phyloP scores from a whole-genome alignment of 92 coral and sea anemone species.

The Diadumene lineata region DNA sequence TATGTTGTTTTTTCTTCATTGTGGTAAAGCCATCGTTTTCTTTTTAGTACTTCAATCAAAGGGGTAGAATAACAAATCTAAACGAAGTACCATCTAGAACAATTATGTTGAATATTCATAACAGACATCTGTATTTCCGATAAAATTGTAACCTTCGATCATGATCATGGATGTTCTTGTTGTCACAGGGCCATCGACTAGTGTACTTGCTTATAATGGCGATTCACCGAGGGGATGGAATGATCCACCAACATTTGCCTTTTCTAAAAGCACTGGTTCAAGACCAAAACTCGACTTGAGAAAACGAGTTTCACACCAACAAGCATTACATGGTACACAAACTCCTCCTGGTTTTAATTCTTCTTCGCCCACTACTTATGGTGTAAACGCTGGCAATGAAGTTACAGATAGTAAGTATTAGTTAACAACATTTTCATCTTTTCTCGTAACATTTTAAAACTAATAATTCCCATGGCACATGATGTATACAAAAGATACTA shows the following conservation, averaged over 20 bases:
- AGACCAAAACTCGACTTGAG: constrained; percentile 92
- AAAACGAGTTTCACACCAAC: constrained; percentile 95
- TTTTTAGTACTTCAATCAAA: constrained; percentile 4
- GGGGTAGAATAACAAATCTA: background rate
- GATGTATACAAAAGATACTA: too few species aligned
- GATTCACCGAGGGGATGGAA: constrained; percentile 99
- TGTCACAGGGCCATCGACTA: constrained; percentile 59
- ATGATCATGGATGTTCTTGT: background rate
- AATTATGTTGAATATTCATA: constrained; percentile 14
- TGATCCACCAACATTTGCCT: constrained; percentile 96
- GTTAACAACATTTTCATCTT: too few species aligned
- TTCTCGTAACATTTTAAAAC: too few species aligned
- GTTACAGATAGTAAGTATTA: constrained; percentile 53
- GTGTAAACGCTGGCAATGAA: constrained; percentile 21
- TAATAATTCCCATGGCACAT: too few species aligned
- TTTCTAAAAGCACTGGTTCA: constrained; percentile 61
- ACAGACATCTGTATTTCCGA: constrained; percentile 20
- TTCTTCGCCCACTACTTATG: constrained; percentile 30
- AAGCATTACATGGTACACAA: constrained; percentile 84
- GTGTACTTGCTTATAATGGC: constrained; percentile 90
- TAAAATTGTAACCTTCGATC: background rate
- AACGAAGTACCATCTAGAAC: constrained; percentile 5
- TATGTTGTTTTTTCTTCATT: too few species aligned
- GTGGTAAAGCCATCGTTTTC: background rate
- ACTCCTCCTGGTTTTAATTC: constrained; percentile 59